Evolutionary conservation across 1,140 invertebrate species (phyloP).

Genomic region (Apis laboriosa): DNA sequence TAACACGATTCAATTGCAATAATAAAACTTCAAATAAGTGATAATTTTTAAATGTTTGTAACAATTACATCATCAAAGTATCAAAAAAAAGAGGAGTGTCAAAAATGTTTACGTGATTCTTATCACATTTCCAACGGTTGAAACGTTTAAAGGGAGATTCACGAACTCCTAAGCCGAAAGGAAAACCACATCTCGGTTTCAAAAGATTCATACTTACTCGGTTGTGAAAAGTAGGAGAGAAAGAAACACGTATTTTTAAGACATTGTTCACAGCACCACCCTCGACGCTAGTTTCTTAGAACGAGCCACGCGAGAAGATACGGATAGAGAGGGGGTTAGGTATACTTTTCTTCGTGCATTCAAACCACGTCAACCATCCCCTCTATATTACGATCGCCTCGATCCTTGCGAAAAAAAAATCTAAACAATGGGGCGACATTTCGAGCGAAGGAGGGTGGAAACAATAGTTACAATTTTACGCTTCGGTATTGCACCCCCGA

Average conservation of each 20-base stretch:
- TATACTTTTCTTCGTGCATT: slow-evolving; percentile 49
- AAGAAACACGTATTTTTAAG: neutral
- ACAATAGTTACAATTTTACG: slow-evolving; percentile 48
- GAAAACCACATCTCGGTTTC: neutral
- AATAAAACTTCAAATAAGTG: no score
- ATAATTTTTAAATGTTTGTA: no score
- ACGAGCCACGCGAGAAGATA: neutral
- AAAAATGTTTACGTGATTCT: slow-evolving; percentile 5
- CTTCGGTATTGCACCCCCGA: slow-evolving; percentile 52
- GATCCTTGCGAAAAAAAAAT: slow-evolving; percentile 52
- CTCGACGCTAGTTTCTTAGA: neutral
- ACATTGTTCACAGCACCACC: slow-evolving; percentile 18
- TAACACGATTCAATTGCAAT: no score
- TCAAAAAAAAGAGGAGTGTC: neutral
- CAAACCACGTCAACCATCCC: slow-evolving; percentile 55
- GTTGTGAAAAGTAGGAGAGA: neutral
- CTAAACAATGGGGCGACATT: slow-evolving; percentile 61
- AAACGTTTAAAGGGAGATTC: neutral
- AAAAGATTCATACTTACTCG: slow-evolving; percentile 8
- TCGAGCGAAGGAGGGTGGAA: slow-evolving; percentile 39
- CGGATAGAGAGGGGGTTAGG: neutral
- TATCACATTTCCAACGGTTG: neutral
- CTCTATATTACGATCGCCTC: slow-evolving; percentile 51
- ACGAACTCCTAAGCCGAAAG: neutral
- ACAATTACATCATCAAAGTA: no score